phyloP scores from a whole-genome alignment of 2,113 vertebrate species.

The Phodopus roborovskii region DNA sequence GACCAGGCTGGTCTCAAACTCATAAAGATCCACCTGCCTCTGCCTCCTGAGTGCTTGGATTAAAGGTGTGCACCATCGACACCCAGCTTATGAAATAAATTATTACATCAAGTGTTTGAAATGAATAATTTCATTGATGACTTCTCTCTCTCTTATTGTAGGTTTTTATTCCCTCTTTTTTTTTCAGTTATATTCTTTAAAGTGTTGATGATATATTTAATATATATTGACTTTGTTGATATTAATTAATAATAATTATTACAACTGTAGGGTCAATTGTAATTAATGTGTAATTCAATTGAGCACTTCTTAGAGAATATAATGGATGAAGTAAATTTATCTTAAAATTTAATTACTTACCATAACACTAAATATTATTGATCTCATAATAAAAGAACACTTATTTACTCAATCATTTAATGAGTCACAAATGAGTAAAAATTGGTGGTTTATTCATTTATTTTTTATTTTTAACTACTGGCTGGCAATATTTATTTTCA shows the following conservation, averaged over 20 bases:
- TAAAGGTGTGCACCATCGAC: too few species aligned
- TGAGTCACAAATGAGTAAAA: not conserved
- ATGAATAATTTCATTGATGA: not conserved
- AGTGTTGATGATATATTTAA: not conserved
- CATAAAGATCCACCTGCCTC: too few species aligned
- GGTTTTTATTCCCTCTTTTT: not conserved
- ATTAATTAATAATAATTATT: not conserved
- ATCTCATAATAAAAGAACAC: not conserved
- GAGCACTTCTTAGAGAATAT: not conserved
- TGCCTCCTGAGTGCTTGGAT: too few species aligned
- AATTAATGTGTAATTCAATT: not conserved
- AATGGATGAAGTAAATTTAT: not conserved
- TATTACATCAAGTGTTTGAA: not conserved
- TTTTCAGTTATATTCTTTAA: not conserved
- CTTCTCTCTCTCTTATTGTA: not conserved
- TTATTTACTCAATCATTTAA: not conserved
- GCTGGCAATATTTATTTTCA: not conserved
- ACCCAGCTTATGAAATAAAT: not conserved
- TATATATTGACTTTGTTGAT: not conserved
- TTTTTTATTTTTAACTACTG: not conserved
- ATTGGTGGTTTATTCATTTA: not conserved
- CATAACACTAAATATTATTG: not conserved
- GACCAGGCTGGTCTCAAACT: too few species aligned
- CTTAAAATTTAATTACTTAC: not conserved
- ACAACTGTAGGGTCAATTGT: not conserved